Evolutionary conservation across 1,140 invertebrate species (phyloP).

Genomic region (Papilio xuthus): DNA sequence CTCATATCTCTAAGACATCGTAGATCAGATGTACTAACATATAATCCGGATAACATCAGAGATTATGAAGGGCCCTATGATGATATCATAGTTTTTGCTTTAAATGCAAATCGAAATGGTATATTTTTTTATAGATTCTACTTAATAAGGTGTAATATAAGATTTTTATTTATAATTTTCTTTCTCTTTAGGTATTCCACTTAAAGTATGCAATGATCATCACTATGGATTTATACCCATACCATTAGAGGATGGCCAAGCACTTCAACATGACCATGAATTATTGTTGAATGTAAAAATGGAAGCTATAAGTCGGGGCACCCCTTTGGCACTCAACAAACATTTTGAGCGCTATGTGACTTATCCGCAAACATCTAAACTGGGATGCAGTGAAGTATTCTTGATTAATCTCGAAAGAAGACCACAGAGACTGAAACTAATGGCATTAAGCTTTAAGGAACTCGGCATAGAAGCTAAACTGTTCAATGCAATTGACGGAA

Average conservation of each 20-base stretch:
- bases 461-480: conserved; percentile 89
- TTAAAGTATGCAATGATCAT: conserved; percentile 92
- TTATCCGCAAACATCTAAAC: conserved; percentile 81
- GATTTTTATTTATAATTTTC: conserved; percentile 10
- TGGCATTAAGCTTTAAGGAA: conserved; percentile 90
- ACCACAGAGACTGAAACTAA: conserved; percentile 88
- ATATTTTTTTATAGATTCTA: conserved; percentile 47
- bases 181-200: conserved; percentile 82
- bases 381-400: conserved; percentile 91
- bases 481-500: conserved; percentile 94
- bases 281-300: conserved; percentile 91
- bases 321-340: conserved; percentile 65
- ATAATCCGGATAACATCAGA: conserved; percentile 84
- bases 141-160: background rate
- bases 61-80: conserved; percentile 90
- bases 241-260: conserved; percentile 88
- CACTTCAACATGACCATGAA: conserved; percentile 85
- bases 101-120: conserved; percentile 89
- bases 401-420: conserved; percentile 95
- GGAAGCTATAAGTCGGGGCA: conserved; percentile 61
- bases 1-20: conserved; percentile 88
- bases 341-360: conserved; percentile 77
- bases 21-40: conserved; percentile 88
- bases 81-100: conserved; percentile 97
- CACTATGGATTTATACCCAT: conserved; percentile 92